These are phyloP conservation scores for Myotis lucifugus DNA, from an alignment of 2,113 vertebrate genomes.

Conservation along the genomic window DNA sequence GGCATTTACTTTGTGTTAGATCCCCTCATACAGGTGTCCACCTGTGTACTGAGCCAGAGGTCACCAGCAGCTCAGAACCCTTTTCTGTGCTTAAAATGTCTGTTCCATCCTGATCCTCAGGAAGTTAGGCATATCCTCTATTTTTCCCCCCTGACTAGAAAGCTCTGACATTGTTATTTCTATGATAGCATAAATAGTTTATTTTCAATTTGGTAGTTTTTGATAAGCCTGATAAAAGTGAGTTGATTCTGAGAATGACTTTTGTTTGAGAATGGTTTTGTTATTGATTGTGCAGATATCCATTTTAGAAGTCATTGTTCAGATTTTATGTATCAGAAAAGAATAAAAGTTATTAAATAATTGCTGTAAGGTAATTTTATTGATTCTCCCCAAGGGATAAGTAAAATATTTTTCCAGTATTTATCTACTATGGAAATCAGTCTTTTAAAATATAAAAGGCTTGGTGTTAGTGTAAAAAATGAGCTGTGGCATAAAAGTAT, in stretches of 20 bases:
- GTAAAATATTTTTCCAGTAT: neutral
- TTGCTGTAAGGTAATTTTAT: conserved; percentile 44
- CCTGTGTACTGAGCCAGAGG: neutral
- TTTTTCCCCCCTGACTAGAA: conserved; percentile 13
- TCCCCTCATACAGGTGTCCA: neutral
- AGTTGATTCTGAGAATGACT: conserved; percentile 49
- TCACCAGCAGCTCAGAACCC: neutral
- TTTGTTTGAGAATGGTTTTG: conserved; percentile 1
- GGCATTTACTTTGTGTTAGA: neutral
- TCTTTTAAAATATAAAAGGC: conserved; percentile 20
- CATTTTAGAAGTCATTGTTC: conserved; percentile 31
- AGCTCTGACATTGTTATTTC: conserved; percentile 28
- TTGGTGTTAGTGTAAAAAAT: conserved; percentile 31
- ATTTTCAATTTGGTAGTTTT: conserved; percentile 44
- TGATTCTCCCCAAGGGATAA: conserved; percentile 5
- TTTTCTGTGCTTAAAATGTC: neutral
- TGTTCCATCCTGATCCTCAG: neutral
- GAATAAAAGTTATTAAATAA: conserved; percentile 38
- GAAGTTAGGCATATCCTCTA: neutral
- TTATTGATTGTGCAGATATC: neutral
- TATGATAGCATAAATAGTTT: neutral
- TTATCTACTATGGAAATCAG: conserved; percentile 30
- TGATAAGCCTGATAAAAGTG: neutral
- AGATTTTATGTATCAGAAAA: conserved; percentile 36
- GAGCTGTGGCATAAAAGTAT: neutral